These are phyloP conservation scores for Perodicticus potto DNA, from an alignment of 2,797 vertebrate genomes.

Conservation along the genomic window DNA sequence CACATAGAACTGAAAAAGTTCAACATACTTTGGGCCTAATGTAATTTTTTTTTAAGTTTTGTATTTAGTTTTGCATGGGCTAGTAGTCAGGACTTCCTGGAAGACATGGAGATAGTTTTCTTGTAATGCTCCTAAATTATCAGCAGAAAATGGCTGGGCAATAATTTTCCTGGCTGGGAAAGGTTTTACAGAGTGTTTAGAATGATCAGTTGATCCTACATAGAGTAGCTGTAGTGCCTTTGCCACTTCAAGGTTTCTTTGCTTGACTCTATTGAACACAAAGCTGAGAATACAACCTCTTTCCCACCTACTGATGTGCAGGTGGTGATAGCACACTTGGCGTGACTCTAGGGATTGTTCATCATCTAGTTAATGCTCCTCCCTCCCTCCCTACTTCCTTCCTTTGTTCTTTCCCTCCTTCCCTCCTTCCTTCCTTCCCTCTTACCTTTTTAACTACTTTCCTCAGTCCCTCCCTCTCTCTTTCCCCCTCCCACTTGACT, in stretches of 20 bases:
- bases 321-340: neutral
- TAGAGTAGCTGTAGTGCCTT: slow-evolving; percentile 69
- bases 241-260: slow-evolving; percentile 71
- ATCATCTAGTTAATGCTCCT: neutral
- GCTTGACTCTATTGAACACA: slow-evolving; percentile 36
- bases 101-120: slow-evolving; percentile 72
- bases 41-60: slow-evolving; percentile 17
- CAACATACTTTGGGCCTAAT: neutral
- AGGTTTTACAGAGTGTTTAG: slow-evolving; percentile 66
- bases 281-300: slow-evolving; percentile 15
- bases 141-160: slow-evolving; percentile 75
- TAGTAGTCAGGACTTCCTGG: slow-evolving; percentile 77
- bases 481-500: fast-evolving
- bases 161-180: slow-evolving; percentile 78
- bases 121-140: slow-evolving; percentile 80
- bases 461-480: fast-evolving
- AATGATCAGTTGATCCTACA: slow-evolving; percentile 77
- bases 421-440: fast-evolving
- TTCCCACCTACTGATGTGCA: neutral
- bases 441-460: no score
- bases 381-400: no score
- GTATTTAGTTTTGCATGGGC: slow-evolving; percentile 58
- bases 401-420: no score
- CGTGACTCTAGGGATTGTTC: neutral
- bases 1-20: slow-evolving; percentile 32